Evolutionary conservation across 2,113 vertebrate genomes (phyloP).

Genomic region (Siniperca knerii): DNA sequence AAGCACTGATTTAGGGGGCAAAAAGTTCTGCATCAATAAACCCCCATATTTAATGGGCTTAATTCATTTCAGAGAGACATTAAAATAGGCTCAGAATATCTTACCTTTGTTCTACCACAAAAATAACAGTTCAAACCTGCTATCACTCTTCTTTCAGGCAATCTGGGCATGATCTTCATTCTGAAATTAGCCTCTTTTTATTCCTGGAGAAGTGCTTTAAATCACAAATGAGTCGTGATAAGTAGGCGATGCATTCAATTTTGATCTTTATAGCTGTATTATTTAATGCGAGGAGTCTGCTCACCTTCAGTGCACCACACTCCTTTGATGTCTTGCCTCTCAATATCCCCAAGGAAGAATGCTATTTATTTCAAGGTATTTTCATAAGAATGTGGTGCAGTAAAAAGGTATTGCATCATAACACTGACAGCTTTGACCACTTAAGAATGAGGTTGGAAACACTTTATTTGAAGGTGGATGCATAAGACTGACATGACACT

Average conservation of each 20-base stretch:
- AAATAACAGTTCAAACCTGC: constrained; percentile 16
- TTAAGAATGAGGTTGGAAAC: constrained; percentile 1
- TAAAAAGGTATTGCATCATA: constrained; percentile 40
- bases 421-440: constrained; percentile 38
- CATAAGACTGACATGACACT: too few species aligned
- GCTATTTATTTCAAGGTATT: constrained; percentile 61
- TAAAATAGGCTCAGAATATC: constrained; percentile 54
- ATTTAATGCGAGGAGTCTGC: constrained; percentile 53
- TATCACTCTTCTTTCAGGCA: constrained; percentile 37
- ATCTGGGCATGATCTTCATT: constrained; percentile 36
- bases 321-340: constrained; percentile 67
- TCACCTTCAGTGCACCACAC: constrained; percentile 60
- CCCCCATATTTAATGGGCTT: constrained; percentile 45
- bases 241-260: constrained; percentile 58
- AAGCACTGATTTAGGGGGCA: constrained; percentile 43
- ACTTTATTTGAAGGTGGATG: too few species aligned
- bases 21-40: constrained; percentile 58
- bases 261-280: constrained; percentile 59
- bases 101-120: constrained; percentile 54
- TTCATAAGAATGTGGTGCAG: constrained; percentile 31
- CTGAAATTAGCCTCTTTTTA: constrained; percentile 57
- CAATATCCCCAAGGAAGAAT: constrained; percentile 39
- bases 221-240: constrained; percentile 68
- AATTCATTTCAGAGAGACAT: constrained; percentile 62
- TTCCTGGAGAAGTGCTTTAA: constrained; percentile 54